These are phyloP conservation scores for Pristis pectinata DNA, from an alignment of 2,797 vertebrate genomes.

Conservation along the genomic window DNA sequence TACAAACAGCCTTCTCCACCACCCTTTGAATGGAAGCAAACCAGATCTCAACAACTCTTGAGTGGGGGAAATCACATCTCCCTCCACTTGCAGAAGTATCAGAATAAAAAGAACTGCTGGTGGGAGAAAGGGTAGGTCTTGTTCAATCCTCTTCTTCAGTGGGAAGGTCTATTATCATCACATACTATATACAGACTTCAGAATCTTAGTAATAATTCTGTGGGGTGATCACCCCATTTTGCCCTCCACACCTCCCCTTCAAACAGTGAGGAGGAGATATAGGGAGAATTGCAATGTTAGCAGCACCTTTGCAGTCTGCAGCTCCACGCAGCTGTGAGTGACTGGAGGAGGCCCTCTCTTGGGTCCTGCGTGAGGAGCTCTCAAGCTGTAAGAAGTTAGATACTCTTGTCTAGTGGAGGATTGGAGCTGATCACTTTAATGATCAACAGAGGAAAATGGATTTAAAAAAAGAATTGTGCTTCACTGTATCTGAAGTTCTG, in stretches of 20 bases:
- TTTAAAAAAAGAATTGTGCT: background rate
- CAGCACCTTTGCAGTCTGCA: background rate
- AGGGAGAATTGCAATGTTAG: background rate
- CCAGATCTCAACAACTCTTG: background rate
- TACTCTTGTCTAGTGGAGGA: background rate
- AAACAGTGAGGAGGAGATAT: background rate
- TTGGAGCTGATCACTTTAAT: background rate
- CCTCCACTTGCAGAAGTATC: background rate
- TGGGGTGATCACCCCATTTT: background rate
- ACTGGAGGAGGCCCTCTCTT: background rate
- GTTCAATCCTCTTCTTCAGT: background rate
- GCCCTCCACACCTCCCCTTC: background rate
- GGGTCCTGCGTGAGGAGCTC: background rate
- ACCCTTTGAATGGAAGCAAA: background rate
- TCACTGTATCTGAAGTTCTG: slow-evolving; percentile 36
- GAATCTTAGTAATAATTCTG: background rate
- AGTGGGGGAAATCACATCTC: background rate
- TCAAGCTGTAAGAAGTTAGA: no score
- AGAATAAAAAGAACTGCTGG: background rate
- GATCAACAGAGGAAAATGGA: background rate
- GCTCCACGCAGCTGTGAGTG: background rate
- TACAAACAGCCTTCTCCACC: background rate
- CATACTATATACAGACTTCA: background rate
- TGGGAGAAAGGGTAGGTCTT: background rate
- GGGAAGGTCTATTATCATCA: background rate